These are phyloP conservation scores for Tapirus terrestris DNA, from an alignment of 2,113 vertebrate genomes.

Conservation along the genomic window DNA sequence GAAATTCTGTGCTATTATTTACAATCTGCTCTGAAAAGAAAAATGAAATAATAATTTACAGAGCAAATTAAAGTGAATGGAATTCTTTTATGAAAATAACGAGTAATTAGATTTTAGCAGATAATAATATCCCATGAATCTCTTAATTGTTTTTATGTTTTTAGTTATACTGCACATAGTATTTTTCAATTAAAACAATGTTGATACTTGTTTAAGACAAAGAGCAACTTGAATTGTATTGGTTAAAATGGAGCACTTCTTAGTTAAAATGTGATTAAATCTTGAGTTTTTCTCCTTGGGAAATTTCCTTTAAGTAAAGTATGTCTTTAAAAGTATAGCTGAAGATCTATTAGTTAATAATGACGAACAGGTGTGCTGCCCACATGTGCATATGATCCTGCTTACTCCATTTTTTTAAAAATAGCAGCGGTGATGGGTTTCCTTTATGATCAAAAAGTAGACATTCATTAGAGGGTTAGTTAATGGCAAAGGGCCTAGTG, in stretches of 20 bases:
- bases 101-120: constrained; percentile 6
- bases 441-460: not conserved
- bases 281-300: not conserved
- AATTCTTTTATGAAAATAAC: constrained; percentile 47
- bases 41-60: not conserved
- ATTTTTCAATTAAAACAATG: constrained; percentile 26
- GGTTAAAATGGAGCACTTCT: not conserved
- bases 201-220: not conserved
- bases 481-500: constrained; percentile 37
- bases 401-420: not conserved
- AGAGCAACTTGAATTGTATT: not conserved
- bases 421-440: not conserved
- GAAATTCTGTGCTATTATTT: constrained; percentile 8
- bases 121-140: not conserved
- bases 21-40: not conserved
- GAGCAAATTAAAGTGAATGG: not conserved
- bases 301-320: not conserved
- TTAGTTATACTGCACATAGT: not conserved
- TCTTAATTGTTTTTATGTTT: not conserved
- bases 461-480: not conserved
- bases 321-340: not conserved
- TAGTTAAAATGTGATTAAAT: constrained; percentile 8
- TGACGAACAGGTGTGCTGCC: not conserved
- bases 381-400: not conserved
- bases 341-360: constrained; percentile 11